Evolutionary conservation across 2,113 vertebrate genomes (phyloP).

Genomic region (Melanerpes formicivorus): DNA sequence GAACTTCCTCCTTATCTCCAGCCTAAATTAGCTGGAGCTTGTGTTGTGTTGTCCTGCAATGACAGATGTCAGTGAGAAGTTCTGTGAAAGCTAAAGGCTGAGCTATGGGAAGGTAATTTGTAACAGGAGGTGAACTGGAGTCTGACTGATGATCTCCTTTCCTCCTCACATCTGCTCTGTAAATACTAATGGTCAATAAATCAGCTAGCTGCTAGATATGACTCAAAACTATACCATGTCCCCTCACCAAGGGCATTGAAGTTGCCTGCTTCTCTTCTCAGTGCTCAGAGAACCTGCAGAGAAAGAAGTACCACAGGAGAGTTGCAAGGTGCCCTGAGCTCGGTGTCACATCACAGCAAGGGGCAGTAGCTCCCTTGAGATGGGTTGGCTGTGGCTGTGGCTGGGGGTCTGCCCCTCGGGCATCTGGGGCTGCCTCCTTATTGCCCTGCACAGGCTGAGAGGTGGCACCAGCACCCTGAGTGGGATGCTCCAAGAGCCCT

Average conservation of each 20-base stretch:
- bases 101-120: neutral
- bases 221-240: neutral
- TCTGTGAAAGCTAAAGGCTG: neutral
- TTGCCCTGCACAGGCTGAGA: neutral
- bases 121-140: neutral
- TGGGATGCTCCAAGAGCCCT: neutral
- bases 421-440: neutral
- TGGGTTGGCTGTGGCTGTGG: neutral
- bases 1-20: too few species aligned
- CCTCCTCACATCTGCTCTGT: neutral
- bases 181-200: neutral
- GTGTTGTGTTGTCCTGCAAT: neutral
- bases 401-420: fast-evolving
- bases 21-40: neutral
- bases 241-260: neutral
- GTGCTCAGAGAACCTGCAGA: neutral
- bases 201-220: neutral
- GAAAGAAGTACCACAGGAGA: neutral
- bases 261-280: neutral
- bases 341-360: fast-evolving
- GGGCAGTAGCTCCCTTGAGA: neutral
- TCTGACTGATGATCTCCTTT: neutral
- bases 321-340: neutral
- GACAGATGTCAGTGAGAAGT: neutral
- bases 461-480: neutral